A percentile compares a stretch with the other conserved stretches of the same genome.
These are phyloP conservation scores for Acrobasis repandana DNA, from an alignment of 2,888 invertebrate genomes.

Conservation along the genomic window DNA sequence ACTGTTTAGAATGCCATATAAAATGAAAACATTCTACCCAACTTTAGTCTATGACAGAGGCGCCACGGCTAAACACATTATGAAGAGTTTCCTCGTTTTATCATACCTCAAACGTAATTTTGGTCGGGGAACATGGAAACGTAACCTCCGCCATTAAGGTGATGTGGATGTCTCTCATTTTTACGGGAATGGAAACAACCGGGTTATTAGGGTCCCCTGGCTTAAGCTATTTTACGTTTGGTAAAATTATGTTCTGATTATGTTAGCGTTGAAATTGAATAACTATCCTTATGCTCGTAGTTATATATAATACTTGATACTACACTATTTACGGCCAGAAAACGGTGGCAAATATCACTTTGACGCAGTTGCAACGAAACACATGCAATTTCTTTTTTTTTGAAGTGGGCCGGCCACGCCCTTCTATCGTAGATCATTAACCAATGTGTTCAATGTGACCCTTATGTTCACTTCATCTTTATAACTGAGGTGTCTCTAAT, in stretches of 20 bases:
- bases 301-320: too few species aligned
- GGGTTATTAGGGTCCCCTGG: conserved; percentile 12
- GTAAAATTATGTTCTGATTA: background rate
- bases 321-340: too few species aligned
- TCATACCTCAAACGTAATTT: conserved; percentile 52
- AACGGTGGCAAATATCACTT: too few species aligned
- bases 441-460: too few species aligned
- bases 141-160: conserved; percentile 46
- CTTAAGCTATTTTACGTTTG: background rate
- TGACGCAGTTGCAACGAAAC: too few species aligned
- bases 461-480: too few species aligned
- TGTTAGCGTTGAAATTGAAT: background rate
- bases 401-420: too few species aligned
- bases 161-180: conserved; percentile 43
- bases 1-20: too few species aligned
- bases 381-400: too few species aligned
- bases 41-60: conserved; percentile 36
- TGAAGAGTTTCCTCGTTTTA: conserved; percentile 59
- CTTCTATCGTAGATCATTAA: too few species aligned
- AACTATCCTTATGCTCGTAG: background rate
- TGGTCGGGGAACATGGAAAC: conserved; percentile 52
- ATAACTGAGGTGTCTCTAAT: too few species aligned
- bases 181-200: conserved; percentile 37
- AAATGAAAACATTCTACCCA: background rate
- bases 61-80: conserved; percentile 68